Base-by-base conservation (phyloP, 2,113 vertebrate genomes). In the Erpornis zantholeuca region DNA sequence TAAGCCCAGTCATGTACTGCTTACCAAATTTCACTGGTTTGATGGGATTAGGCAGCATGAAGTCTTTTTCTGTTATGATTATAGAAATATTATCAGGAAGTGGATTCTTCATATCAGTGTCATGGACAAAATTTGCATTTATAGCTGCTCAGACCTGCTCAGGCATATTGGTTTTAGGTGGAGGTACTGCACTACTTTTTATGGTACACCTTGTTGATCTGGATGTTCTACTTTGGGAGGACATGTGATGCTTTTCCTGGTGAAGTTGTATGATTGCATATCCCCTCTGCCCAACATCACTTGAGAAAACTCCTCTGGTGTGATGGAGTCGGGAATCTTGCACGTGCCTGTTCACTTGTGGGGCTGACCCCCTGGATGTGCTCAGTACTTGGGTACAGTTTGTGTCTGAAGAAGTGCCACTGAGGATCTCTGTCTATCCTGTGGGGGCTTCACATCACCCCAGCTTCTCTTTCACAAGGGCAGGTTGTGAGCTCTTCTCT, bases 301-400 rank as follows among this genome's bases (percentile, higher is more conserved):
- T 35, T 24, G 7, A 61, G 24, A 54, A 81, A 85, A 70, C 8
- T 12, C 40, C 22, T 61, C 20, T 42, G 31, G 25, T 50, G 40
- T 61, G 18, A 5, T 24, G 29, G 42, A 49, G 36, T 3, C 1
- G 9, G 20, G 9, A 45, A 53, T 53, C 11, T 70, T 82, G 21
- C 23, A 31, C 33, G 19, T 63, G 11, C 6, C 23, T 68, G 14
- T 86, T 59, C 21, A 16, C 36, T 38, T 72, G 15, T 29, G 24
- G 23, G 49, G 11, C 24, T 83, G 59, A 18, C 4, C 2, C n/a
- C 21, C 10, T 35, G 20, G 10, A 3, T 0, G 0, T 63, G 27
- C 35, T 53, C 9, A 2, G 14, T 3, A 4, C 49, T 52, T 92
- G 69, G 29, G 27, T 36, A 24, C 27, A 73, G 7, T 45, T 57